Evolutionary conservation across 1,140 invertebrate genomes (phyloP).

Genomic region (Ganaspis sp.): DNA sequence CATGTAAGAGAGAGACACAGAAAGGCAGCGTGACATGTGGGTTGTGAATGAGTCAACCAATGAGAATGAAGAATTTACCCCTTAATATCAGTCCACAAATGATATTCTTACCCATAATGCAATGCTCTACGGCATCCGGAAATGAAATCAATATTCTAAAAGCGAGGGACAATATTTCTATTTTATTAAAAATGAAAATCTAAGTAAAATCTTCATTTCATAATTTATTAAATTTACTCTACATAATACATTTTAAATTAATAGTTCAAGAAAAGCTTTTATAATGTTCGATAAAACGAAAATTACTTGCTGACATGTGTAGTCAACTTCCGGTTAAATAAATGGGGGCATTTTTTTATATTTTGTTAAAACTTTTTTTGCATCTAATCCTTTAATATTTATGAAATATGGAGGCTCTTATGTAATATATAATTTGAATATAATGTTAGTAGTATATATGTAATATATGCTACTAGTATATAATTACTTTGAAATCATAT

Average conservation of each 20-base stretch:
- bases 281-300: background rate
- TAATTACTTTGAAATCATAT: no score
- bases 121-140: background rate
- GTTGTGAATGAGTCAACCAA: background rate
- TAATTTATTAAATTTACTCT: background rate
- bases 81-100: background rate
- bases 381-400: no score
- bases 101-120: background rate
- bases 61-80: background rate
- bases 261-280: background rate
- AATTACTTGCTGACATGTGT: no score
- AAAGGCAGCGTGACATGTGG: background rate
- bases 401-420: no score
- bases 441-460: no score
- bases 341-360: no score
- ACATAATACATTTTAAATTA: background rate
- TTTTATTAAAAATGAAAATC: background rate
- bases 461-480: no score
- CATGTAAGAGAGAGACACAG: background rate
- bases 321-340: no score
- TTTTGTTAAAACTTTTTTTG: no score
- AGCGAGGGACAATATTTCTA: background rate
- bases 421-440: no score
- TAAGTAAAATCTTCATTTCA: background rate
- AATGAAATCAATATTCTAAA: constrained; percentile 20